Conservation (phyloP, 2,888 invertebrate genomes). For the Drosophila kuntzei region DNA sequence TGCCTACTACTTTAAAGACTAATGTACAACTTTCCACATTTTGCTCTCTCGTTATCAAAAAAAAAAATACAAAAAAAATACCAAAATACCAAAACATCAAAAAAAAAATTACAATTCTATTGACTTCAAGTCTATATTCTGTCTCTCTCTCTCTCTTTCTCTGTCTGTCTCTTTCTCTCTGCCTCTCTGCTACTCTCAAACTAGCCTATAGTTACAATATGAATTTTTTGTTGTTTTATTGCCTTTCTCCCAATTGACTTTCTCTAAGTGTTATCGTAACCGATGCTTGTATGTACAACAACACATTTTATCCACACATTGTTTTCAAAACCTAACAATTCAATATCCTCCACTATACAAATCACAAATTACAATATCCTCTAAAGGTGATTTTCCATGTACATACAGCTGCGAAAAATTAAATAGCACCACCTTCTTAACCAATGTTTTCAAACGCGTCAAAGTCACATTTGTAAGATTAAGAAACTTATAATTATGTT, state of each 20-base stretch:
- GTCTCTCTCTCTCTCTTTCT: conserved; percentile 45
- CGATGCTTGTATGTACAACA: conserved; percentile 36
- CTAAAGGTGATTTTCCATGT: not conserved
- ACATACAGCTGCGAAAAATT: no score
- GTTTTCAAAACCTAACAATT: conserved; percentile 8
- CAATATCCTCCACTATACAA: conserved; percentile 10
- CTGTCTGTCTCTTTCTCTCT: conserved; percentile 43
- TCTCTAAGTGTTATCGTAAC: conserved; percentile 59
- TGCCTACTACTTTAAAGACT: conserved; percentile 58
- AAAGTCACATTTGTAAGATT: no score
- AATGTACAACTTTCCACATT: conserved; percentile 67
- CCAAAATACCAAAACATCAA: conserved; percentile 10
- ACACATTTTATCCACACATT: conserved; percentile 16
- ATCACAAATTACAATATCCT: conserved; percentile 6
- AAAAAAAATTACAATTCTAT: conserved; percentile 23
- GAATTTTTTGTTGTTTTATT: conserved; percentile 50
- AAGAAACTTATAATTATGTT: no score
- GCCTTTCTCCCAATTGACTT: conserved; percentile 52
- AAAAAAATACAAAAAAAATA: conserved; percentile 21
- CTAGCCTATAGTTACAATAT: conserved; percentile 49
- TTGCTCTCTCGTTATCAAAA: conserved; percentile 71
- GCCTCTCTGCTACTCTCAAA: conserved; percentile 54
- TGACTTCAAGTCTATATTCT: conserved; percentile 20
- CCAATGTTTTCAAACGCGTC: no score
- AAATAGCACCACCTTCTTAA: no score